Conservation (phyloP, 2,797 vertebrate species). For the Urocyon cinereoargenteus region DNA sequence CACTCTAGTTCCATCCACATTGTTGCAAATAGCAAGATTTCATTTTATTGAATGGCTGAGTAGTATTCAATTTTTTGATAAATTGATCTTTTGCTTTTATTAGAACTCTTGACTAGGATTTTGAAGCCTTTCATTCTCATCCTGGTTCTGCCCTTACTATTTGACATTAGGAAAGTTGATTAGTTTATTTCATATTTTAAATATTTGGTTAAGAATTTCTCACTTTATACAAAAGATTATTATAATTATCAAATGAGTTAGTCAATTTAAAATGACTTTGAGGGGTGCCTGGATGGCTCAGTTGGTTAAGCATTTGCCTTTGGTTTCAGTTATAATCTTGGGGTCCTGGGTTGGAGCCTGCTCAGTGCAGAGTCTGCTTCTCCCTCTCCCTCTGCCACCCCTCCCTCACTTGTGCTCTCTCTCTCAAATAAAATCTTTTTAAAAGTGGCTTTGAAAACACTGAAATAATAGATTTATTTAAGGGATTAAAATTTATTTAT, state of each 20-base stretch:
- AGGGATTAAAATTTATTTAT: not conserved
- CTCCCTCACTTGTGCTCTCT: no score
- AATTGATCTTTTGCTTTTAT: not conserved
- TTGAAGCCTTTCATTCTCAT: not conserved
- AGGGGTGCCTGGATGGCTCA: not conserved
- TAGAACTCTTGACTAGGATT: not conserved
- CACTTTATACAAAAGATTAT: not conserved
- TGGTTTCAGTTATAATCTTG: no score
- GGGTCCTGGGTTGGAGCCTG: no score
- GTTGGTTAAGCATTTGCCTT: no score
- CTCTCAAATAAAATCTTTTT: no score
- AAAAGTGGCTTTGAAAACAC: not conserved
- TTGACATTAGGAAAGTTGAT: not conserved
- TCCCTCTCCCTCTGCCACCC: no score
- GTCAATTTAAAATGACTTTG: conserved; percentile 1
- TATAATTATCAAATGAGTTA: not conserved
- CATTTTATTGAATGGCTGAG: no score
- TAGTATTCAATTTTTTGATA: not conserved
- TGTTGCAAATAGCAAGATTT: no score
- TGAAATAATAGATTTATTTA: not conserved
- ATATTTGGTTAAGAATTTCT: not conserved
- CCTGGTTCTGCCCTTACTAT: not conserved
- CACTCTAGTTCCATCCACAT: no score
- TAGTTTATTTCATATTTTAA: not conserved
- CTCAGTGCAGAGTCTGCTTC: no score